Conservation (phyloP, 1,140 invertebrate species). For the Drosophila sulfurigaster region DNA sequence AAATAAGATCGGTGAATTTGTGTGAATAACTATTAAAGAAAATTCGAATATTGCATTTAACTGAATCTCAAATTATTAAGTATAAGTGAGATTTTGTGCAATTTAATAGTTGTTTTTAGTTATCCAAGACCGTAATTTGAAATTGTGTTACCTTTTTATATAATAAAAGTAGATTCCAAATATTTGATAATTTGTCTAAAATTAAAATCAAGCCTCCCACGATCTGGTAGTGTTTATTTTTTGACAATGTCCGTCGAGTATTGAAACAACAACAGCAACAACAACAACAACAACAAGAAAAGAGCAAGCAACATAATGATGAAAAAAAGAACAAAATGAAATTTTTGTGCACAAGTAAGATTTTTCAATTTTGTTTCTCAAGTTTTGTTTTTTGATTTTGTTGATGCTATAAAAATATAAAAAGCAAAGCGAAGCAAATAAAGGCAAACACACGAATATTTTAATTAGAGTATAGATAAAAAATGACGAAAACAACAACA, state of each 20-base stretch:
- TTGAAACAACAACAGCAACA: slow-evolving; percentile 27
- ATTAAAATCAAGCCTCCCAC: slow-evolving; percentile 35
- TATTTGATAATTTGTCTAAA: slow-evolving; percentile 7
- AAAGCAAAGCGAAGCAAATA: slow-evolving; percentile 44
- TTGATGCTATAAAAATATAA: slow-evolving; percentile 59
- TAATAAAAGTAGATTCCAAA: not conserved
- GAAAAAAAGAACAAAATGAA: slow-evolving; percentile 22
- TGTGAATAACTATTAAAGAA: no score
- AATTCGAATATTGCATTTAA: no score
- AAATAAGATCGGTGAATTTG: not conserved
- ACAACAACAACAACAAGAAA: slow-evolving; percentile 10
- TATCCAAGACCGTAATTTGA: not conserved
- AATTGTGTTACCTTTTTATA: not conserved
- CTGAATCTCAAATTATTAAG: no score
- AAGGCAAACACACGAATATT: slow-evolving; percentile 75
- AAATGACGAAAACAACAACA: slow-evolving; percentile 59
- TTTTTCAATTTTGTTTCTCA: slow-evolving; percentile 1
- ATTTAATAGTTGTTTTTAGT: no score
- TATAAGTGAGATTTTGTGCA: no score
- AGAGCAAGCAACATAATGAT: not conserved
- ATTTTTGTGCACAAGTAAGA: slow-evolving; percentile 17
- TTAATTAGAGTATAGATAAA: slow-evolving; percentile 83
- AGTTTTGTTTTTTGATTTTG: slow-evolving; percentile 6
- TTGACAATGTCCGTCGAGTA: slow-evolving; percentile 25
- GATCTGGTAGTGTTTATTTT: slow-evolving; percentile 15